Base-by-base conservation (phyloP, 1,140 invertebrate genomes). In the Nephotettix cincticeps region DNA sequence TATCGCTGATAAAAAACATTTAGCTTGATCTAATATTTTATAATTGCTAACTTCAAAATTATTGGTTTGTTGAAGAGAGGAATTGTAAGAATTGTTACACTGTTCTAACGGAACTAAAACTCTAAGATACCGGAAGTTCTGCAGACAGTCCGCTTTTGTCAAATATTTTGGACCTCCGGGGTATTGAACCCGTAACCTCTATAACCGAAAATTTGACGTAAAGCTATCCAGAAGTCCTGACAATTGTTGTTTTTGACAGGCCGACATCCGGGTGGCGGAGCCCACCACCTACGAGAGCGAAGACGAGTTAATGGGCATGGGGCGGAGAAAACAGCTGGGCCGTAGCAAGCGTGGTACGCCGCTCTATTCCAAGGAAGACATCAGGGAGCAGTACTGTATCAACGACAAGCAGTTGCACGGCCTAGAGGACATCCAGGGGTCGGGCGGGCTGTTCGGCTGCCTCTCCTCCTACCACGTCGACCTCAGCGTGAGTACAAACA, bases 311-410 rank as follows among this genome's bases (percentile, higher is more conserved):
- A 86, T 86, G 80, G 82, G 86, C 85, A 82, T 86, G 85, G 80
- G 83, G 83, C 76, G 84, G 83, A 79, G 83, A 82, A 77, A 79
- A 82, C 80, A 79, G 83, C 83, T 81, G 81, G 85, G 78, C 81
- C 83, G 76, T 78, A 83, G 77, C 83, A 80, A 79, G 83, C 81
- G 77, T 81, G 81, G 82, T 75, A 80, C 80, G 74, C 92, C 91
- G 30, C 85, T 94, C 73, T 96, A 96, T 83, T 95, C 93, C 27
- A 91, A 93, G 76, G 92, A 95, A 81, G 94, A 95, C 79, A 93
- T 93, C 72, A 83, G 90, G 43, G 92, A 94, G 77, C 92, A 96
- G 80, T 97, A 97, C 83, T 97, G 95, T 83, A 94, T 97, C 81
- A 96, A 92, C 77, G 92, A 91, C 80, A 89, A 93, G 77, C 93